phyloP scores from a whole-genome alignment of 2,113 vertebrate genomes.

The Leucopsar rothschildi region DNA sequence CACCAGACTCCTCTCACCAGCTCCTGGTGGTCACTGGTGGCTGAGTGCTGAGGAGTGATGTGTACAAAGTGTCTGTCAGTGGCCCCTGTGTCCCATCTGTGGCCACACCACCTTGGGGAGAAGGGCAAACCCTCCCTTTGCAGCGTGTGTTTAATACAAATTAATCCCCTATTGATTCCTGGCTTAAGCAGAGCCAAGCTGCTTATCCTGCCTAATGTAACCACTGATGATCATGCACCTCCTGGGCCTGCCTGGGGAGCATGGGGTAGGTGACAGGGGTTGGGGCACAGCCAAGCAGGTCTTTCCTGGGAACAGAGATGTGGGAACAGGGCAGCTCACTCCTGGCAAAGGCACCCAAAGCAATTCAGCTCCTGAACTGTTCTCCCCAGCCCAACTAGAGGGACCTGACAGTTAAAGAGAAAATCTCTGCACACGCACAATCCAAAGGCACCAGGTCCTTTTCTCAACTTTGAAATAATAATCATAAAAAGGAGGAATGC shows the following conservation, averaged over 20 bases:
- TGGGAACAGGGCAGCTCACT: rapidly evolving
- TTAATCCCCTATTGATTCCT: conserved; percentile 11
- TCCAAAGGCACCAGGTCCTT: neutral
- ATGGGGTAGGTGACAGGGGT: neutral
- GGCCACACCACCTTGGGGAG: neutral
- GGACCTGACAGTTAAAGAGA: neutral
- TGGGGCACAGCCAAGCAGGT: neutral
- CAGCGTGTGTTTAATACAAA: neutral
- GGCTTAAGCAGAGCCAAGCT: conserved; percentile 14
- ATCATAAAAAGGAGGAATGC: neutral
- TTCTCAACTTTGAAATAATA: neutral
- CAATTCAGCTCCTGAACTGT: neutral
- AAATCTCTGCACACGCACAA: rapidly evolving
- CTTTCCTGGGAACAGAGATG: neutral
- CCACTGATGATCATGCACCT: neutral
- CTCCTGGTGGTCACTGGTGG: neutral
- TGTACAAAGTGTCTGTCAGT: neutral
- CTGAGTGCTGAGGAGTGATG: neutral
- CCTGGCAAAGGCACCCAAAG: neutral
- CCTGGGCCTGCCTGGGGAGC: neutral
- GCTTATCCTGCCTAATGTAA: neutral
- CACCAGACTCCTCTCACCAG: rapidly evolving
- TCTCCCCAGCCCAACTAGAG: neutral
- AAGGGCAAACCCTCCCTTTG: neutral
- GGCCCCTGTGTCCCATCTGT: rapidly evolving